A percentile compares a stretch with the other conserved stretches of the same genome.
Evolutionary conservation across 2,797 vertebrate species (phyloP).

Genomic region (Scolopax bukidnonensis): DNA sequence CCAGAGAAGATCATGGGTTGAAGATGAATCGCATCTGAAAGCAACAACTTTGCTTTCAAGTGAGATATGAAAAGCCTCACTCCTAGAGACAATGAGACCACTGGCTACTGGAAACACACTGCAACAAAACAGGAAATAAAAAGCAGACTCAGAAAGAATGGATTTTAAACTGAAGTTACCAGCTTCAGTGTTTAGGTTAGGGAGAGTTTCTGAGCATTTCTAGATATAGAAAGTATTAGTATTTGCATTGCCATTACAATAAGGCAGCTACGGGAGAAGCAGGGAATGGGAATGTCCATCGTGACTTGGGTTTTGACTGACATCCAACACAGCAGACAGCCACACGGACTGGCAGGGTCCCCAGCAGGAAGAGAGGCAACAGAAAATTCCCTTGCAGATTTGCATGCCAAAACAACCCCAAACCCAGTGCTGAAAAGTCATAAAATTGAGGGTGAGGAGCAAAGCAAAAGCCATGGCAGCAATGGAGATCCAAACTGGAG

Average conservation of each 20-base stretch:
- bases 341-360: fast-evolving
- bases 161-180: not conserved
- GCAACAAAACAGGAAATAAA: not conserved
- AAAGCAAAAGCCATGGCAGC: not conserved
- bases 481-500: not conserved
- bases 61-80: constrained; percentile 1
- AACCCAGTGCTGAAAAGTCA: not conserved
- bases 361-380: not conserved
- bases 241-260: fast-evolving
- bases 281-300: fast-evolving
- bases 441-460: not conserved
- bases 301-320: not conserved
- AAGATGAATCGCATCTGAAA: constrained; percentile 9
- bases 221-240: not conserved
- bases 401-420: not conserved
- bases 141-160: fast-evolving
- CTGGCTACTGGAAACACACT: not conserved
- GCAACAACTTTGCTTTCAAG: constrained; percentile 48
- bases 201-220: not conserved
- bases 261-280: not conserved
- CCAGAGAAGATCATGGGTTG: not conserved
- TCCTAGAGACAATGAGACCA: not conserved
- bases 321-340: not conserved
- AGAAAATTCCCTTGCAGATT: not conserved
- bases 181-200: not conserved